Evolutionary conservation across 2,797 vertebrate species (phyloP).

Genomic region (Gymnoscopelus braueri): DNA sequence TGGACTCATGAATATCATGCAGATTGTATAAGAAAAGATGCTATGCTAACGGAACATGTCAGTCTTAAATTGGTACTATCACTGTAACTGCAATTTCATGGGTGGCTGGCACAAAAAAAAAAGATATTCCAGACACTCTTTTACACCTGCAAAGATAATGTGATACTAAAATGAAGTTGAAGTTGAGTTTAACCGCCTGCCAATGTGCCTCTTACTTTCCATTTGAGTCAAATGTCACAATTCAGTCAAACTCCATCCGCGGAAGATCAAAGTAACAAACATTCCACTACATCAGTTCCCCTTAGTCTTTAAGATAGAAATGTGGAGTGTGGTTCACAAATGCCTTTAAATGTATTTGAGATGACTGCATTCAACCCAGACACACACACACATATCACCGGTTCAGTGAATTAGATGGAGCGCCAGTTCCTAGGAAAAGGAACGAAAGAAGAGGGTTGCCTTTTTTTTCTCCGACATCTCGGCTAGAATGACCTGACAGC

Average conservation of each 20-base stretch:
- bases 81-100: no score
- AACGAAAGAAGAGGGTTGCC: background rate
- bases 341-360: slow-evolving; percentile 34
- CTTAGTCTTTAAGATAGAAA: slow-evolving; percentile 12
- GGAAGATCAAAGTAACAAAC: slow-evolving; percentile 23
- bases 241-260: slow-evolving; percentile 31
- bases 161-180: no score
- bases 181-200: background rate
- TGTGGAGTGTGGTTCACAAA: slow-evolving; percentile 18
- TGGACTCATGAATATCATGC: no score
- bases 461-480: slow-evolving; percentile 37
- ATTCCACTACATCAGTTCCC: background rate
- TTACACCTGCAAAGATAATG: no score
- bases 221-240: slow-evolving; percentile 31
- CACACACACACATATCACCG: slow-evolving; percentile 26
- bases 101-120: no score
- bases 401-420: slow-evolving; percentile 39
- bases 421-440: slow-evolving; percentile 15
- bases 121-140: no score
- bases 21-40: no score
- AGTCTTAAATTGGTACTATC: no score
- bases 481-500: slow-evolving; percentile 78
- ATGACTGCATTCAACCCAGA: slow-evolving; percentile 22
- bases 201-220: slow-evolving; percentile 34
- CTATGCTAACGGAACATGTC: no score